Base-by-base conservation (phyloP, 2,888 invertebrate species). In the Eupithecia centaureata region DNA sequence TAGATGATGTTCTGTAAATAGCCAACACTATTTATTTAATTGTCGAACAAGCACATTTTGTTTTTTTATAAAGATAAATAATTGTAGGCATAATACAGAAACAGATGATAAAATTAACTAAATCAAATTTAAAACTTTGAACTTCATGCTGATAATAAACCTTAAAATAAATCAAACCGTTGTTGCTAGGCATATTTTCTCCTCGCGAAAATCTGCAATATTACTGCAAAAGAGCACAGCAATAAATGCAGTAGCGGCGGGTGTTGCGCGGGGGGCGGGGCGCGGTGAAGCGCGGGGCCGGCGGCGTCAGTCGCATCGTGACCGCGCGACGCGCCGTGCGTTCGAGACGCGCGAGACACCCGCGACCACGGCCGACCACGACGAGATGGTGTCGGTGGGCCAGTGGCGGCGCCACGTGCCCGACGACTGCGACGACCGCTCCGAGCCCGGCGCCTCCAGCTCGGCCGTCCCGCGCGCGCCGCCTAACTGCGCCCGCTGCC, bases 401-500 rank as follows among this genome's bases (percentile, higher is more conserved):
- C 80, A 87, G 83, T 93, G 93, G 92, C 87, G 91, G 85, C 92
- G 91, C 79, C 90, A 90, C 79, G 86, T 90, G 77, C 84, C 89
- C 84, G 92, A 91, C 81, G 90, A 91, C 73, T 90, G 91, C 84
- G 91, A 92, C 75, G 91, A 92, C 69, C 90, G 91, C 75, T 92
- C 91, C 68, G 92, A 92, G 54, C 90, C 91, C 8, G 92, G 93
- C 74, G 90, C 92, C 70, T 90, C 91, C 81, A 90, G 95, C 86
- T 94, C 95, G 65, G 89, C 93, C 66, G 94, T 94, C 58, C 95
- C 97, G 18, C 95, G 97, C 68, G 97, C 97, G 72, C 97, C 97
- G 8, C 98, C 98, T 22, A 98, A 97, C 91, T 98, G 98, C 89
- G 98, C 98, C 56, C 95, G 98, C 32, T 98, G 98, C 89, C 95